These are phyloP conservation scores for Xerus rutilus DNA, from an alignment of 2,797 vertebrate genomes.

Conservation along the genomic window DNA sequence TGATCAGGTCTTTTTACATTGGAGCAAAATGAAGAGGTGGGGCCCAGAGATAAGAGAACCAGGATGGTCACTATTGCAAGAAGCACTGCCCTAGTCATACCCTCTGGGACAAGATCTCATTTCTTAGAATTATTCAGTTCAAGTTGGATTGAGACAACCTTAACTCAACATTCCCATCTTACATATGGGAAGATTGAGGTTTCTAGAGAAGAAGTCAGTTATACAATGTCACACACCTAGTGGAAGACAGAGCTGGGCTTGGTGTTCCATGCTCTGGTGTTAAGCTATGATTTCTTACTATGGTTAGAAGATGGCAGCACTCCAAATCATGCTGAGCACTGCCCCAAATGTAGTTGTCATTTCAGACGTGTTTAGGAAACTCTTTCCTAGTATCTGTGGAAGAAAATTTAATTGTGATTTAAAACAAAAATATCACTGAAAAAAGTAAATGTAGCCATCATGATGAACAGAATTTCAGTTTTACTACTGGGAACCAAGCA, in stretches of 20 bases:
- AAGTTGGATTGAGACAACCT: background rate
- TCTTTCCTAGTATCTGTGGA: background rate
- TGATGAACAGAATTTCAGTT: background rate
- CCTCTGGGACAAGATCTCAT: background rate
- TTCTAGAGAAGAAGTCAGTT: background rate
- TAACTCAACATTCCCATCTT: background rate
- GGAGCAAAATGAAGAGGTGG: background rate
- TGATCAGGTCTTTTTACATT: background rate
- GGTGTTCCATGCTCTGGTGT: background rate
- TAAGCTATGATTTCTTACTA: background rate
- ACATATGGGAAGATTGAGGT: background rate
- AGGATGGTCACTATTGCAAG: background rate
- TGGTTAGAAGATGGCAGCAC: background rate
- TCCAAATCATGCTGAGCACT: background rate
- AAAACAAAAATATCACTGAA: background rate
- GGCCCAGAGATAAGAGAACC: background rate
- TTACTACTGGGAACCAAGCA: background rate
- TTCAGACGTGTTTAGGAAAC: background rate
- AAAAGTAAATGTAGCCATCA: background rate
- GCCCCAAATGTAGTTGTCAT: background rate
- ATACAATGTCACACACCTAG: background rate
- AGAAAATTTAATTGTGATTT: background rate
- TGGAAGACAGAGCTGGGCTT: background rate
- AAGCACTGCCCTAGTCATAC: fast-evolving
- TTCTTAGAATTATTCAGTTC: background rate